Evolutionary conservation across 2,113 vertebrate species (phyloP).

Genomic region (Anarhynchus alexandrinus): DNA sequence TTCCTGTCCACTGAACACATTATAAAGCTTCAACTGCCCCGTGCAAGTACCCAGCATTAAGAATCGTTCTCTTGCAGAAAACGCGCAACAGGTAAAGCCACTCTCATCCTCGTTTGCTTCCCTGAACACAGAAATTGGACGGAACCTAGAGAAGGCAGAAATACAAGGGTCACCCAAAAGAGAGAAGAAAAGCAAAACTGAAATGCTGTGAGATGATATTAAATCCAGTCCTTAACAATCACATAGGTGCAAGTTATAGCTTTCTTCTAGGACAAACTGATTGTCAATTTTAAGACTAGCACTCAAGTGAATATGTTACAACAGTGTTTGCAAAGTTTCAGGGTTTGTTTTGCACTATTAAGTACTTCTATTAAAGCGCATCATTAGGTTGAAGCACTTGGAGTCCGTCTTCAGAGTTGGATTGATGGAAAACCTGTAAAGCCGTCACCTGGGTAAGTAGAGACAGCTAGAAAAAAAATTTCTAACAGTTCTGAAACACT

Average conservation of each 20-base stretch:
- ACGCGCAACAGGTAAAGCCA: conserved; percentile 96
- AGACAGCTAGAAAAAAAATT: background rate
- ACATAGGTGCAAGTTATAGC: background rate
- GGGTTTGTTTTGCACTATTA: background rate
- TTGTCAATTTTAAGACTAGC: background rate
- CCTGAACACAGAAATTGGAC: conserved; percentile 96
- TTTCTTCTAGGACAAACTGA: background rate
- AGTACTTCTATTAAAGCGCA: background rate
- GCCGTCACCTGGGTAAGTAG: background rate
- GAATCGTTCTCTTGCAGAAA: conserved; percentile 96
- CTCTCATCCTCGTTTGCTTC: conserved; percentile 98
- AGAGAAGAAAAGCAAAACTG: background rate
- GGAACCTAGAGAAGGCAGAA: conserved; percentile 80
- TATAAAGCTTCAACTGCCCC: conserved; percentile 95
- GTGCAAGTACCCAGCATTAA: conserved; percentile 98
- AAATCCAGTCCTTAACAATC: background rate
- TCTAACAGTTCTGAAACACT: background rate
- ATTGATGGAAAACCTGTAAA: background rate
- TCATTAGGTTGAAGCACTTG: background rate
- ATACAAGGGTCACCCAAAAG: background rate
- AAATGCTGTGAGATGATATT: background rate
- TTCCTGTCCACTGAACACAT: conserved; percentile 96
- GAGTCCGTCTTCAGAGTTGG: background rate
- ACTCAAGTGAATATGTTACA: background rate
- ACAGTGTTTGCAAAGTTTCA: background rate